Percentiles rank a stretch among this genome's conserved stretches.
These are phyloP conservation scores for Platalea minor DNA, from an alignment of 2,797 vertebrate species.

Conservation along the genomic window DNA sequence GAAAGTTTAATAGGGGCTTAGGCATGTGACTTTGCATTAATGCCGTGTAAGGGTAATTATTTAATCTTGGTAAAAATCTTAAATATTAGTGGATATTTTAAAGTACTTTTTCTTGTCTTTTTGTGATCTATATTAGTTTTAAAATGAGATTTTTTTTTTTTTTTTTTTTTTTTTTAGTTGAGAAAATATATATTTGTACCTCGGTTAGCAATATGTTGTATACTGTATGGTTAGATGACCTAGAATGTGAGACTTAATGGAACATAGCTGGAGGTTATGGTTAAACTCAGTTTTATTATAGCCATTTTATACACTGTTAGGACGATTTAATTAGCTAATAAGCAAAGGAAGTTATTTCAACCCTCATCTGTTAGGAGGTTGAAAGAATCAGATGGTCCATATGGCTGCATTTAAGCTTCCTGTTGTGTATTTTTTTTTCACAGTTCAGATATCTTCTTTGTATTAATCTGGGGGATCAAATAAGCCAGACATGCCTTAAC, in stretches of 20 bases:
- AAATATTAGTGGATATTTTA: background rate
- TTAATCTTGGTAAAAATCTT: background rate
- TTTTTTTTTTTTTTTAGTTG: background rate
- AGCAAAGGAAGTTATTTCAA: conserved; percentile 72
- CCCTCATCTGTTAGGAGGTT: conserved; percentile 66
- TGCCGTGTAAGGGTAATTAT: background rate
- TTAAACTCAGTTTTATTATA: conserved; percentile 68
- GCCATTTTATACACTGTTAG: conserved; percentile 66
- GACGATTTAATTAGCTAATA: conserved; percentile 72
- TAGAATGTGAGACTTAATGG: conserved; percentile 31
- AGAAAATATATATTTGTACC: background rate
- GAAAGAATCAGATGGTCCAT: conserved; percentile 70
- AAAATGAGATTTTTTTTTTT: background rate
- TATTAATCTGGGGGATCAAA: conserved; percentile 71
- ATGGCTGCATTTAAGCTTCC: conserved; percentile 73
- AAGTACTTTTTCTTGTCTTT: background rate
- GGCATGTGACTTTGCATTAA: background rate
- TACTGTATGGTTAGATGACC: conserved; percentile 20
- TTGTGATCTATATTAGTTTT: background rate
- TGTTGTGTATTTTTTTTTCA: conserved; percentile 62
- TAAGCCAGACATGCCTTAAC: conserved; percentile 71
- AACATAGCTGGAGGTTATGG: conserved; percentile 69
- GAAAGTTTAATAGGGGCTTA: background rate
- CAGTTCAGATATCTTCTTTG: conserved; percentile 70
- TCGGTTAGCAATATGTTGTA: background rate